Base-by-base conservation (phyloP, 2,797 vertebrate genomes). In the Megaceryle alcyon region DNA sequence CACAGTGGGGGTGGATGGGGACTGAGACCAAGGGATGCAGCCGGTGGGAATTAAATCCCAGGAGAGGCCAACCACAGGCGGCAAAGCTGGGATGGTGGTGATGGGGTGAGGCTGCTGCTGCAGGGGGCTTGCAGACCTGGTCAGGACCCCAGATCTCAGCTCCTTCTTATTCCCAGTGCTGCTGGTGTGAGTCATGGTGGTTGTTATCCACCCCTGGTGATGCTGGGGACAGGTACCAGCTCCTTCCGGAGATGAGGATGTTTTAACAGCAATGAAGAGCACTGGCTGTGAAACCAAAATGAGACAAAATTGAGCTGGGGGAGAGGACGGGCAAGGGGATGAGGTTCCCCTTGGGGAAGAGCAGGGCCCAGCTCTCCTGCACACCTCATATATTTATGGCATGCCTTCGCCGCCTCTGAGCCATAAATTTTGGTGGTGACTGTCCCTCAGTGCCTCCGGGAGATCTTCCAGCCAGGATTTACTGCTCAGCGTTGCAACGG, bases 31-130 rank as follows among this genome's bases (percentile, higher is more conserved):
- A 11, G 14, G 39, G 63, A 23, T 43, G 29, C 56, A 59, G 53
- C 22, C 1, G 0, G 1, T 2, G 57, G 7, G 9, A 4, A 12
- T 14, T 17, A 12, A 63, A 63, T n/a, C 44, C 22, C 6, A 10
- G 43, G 51, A 46, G 29, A 54, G 7, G 13, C 33, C 4, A 9
- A 1, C 10, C 41, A 14, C 4, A 1, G 9, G 22, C n/a, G 3
- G 48, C 64, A 63, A 71, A 57, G 59, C 59, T 23, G 3, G 6
- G 33, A 5, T 17, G 49, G 33, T 14, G 37, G 54, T 68, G 59
- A n/a, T 31, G 60, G 35, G 44, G 75, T 75, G 57, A 59, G 33
- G 23, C 1, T 10, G 56, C 41, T 54, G 68, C 48, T 80, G 48
- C 41, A 25, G 75, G 28, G 48, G 69, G 31, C 25, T 53, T 73